Conservation (phyloP, 2,888 invertebrate genomes). For the Rhorus exstirpatorius region DNA sequence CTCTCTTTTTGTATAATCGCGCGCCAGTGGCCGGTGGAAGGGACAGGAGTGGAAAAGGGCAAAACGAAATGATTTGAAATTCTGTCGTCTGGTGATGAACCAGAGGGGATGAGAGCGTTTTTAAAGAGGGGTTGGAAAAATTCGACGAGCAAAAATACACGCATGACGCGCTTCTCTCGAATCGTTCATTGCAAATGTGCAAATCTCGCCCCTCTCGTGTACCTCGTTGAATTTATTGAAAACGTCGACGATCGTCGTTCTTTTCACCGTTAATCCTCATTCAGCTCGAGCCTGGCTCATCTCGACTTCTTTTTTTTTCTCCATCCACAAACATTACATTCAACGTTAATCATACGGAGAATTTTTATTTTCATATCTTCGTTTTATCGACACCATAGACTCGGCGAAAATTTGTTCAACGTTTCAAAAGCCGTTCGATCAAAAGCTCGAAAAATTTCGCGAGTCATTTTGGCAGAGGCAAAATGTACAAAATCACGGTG, state of each 20-base stretch:
- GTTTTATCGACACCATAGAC: too few species aligned
- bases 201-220: too few species aligned
- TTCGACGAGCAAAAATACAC: conserved; percentile 67
- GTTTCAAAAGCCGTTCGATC: too few species aligned
- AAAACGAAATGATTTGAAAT: too few species aligned
- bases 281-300: too few species aligned
- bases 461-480: too few species aligned
- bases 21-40: not conserved
- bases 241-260: too few species aligned
- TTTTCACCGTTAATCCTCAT: too few species aligned
- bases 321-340: not conserved
- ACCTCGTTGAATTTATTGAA: too few species aligned
- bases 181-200: conserved; percentile 9
- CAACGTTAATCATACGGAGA: conserved; percentile 19
- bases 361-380: conserved; percentile 6
- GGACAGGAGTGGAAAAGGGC: conserved; percentile 1
- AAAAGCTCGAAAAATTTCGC: too few species aligned
- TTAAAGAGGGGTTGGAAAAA: not conserved
- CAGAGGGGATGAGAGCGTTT: not conserved
- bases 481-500: too few species aligned
- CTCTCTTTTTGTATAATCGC: conserved; percentile 73
- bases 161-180: not conserved
- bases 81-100: conserved; percentile 17
- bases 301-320: not conserved
- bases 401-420: conserved; percentile 15